Percentiles rank a stretch among this genome's conserved stretches.
phyloP scores from a whole-genome alignment of 2,113 vertebrate genomes.

The Brachypodius melanocephalos region DNA sequence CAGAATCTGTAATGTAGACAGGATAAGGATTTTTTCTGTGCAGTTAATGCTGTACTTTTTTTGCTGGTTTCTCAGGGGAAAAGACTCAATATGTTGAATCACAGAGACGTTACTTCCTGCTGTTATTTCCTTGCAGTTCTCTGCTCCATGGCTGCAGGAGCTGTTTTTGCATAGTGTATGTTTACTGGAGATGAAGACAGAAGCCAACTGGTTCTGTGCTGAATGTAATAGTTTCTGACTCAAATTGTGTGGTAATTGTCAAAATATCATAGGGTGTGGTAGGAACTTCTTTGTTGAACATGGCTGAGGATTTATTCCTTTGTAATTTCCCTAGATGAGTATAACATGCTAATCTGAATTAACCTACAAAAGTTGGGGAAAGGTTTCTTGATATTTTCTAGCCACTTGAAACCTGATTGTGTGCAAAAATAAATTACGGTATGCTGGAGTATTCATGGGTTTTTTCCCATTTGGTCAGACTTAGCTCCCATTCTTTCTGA shows the following conservation, averaged over 20 bases:
- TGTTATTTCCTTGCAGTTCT: slow-evolving; percentile 32
- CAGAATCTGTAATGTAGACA: neutral
- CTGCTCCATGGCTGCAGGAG: neutral
- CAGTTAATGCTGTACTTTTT: neutral
- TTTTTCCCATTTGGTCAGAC: neutral
- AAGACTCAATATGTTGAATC: neutral
- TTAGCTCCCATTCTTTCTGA: neutral
- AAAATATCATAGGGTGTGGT: slow-evolving; percentile 10
- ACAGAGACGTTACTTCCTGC: neutral
- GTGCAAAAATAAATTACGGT: neutral
- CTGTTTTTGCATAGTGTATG: neutral
- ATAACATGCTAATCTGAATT: neutral
- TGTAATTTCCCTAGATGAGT: neutral
- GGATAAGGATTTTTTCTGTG: neutral
- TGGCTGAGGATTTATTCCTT: neutral
- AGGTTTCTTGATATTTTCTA: neutral
- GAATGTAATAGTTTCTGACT: slow-evolving; percentile 22
- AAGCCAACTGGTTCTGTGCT: neutral
- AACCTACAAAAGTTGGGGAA: neutral
- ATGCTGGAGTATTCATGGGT: neutral
- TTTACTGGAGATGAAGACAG: neutral
- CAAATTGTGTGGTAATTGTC: neutral
- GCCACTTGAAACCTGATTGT: neutral
- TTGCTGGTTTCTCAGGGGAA: neutral
- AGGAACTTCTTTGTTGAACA: neutral